phyloP scores from a whole-genome alignment of 2,888 invertebrate genomes.

The Tinea semifulvella region DNA sequence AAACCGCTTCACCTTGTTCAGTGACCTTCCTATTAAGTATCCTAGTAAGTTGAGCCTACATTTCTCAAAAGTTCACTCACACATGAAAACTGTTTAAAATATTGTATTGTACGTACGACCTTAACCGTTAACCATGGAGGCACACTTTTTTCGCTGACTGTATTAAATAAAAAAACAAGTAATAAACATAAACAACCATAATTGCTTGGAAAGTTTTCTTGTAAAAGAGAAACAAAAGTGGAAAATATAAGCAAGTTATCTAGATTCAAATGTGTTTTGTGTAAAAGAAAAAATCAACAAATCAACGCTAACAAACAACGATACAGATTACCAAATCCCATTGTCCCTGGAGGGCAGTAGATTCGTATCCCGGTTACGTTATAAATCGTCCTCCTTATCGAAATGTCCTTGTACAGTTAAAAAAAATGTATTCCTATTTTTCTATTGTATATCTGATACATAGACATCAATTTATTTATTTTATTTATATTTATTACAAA shows the following conservation, averaged over 20 bases:
- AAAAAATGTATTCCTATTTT: conserved; percentile 12
- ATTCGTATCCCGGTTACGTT: conserved; percentile 31
- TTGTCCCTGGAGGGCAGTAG: conserved; percentile 28
- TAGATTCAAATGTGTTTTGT: conserved; percentile 7
- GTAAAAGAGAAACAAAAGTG: not conserved
- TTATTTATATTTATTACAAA: conserved; percentile 7
- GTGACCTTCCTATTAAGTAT: no score
- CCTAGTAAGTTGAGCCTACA: no score
- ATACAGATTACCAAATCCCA: conserved; percentile 26
- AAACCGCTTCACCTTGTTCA: no score
- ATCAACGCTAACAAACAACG: conserved; percentile 17
- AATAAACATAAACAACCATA: no score
- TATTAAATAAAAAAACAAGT: no score
- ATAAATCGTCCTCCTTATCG: conserved; percentile 38
- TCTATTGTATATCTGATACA: not conserved
- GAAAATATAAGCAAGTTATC: conserved; percentile 2
- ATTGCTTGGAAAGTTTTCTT: no score
- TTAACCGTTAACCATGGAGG: no score
- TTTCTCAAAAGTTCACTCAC: no score
- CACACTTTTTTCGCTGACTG: no score
- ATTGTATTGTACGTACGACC: no score
- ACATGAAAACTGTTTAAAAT: no score
- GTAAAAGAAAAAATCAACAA: conserved; percentile 12
- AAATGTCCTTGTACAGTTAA: conserved; percentile 14
- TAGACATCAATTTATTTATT: no score